A percentile compares a stretch with the other conserved stretches of the same genome.
Conservation (phyloP, 2,113 vertebrate species). For the Piaya cayana region DNA sequence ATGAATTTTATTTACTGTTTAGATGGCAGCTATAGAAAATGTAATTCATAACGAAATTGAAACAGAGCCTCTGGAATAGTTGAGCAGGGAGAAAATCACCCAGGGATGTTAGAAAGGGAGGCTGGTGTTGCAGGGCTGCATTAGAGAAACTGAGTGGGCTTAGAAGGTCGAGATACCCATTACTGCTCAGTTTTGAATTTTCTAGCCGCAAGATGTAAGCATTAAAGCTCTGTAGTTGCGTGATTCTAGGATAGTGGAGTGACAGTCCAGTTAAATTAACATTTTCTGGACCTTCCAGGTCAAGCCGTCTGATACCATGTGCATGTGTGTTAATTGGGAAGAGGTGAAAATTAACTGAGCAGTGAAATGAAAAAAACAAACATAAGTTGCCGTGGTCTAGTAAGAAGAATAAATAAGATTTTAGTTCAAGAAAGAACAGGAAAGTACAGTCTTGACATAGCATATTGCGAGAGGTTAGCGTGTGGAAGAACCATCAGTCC, state of each 20-base stretch:
- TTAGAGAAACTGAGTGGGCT: background rate
- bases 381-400: background rate
- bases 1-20: slow-evolving; percentile 61
- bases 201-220: background rate
- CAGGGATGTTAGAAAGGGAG: background rate
- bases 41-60: slow-evolving; percentile 2
- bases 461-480: background rate
- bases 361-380: background rate
- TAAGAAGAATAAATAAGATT: background rate
- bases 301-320: background rate
- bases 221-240: background rate
- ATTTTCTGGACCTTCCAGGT: background rate
- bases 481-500: background rate
- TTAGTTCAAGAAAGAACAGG: background rate
- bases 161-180: background rate
- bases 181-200: background rate
- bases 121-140: background rate
- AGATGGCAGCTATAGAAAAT: slow-evolving; percentile 43
- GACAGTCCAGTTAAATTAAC: background rate
- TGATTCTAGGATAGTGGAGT: too few species aligned
- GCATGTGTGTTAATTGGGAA: background rate
- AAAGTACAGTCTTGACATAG: background rate
- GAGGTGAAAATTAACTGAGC: background rate
- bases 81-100: rapidly evolving
- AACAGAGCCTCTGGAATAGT: background rate